Evolutionary conservation across 1,140 invertebrate species (phyloP).

Genomic region (Drosophila nigrodunni): DNA sequence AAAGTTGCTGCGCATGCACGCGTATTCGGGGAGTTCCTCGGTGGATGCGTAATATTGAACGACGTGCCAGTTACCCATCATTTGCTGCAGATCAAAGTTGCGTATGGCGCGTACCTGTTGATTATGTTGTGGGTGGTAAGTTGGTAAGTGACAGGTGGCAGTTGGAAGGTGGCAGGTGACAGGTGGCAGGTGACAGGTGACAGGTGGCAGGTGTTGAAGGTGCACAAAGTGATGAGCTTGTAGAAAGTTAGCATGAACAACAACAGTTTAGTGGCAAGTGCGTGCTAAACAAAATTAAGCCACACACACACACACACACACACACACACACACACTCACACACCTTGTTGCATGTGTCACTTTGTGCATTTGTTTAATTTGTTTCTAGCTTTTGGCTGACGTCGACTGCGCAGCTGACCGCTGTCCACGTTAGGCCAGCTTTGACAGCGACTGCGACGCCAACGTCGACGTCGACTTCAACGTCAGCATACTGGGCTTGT

Average conservation of each 20-base stretch:
- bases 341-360: conserved; percentile 35
- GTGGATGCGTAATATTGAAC: conserved; percentile 94
- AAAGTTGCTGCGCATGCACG: conserved; percentile 93
- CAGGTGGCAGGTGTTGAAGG: background rate
- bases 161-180: conserved; percentile 3
- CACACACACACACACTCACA: conserved; percentile 4
- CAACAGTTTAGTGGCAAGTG: conserved; percentile 14
- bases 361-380: conserved; percentile 46
- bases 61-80: conserved; percentile 92
- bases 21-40: conserved; percentile 92
- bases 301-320: conserved; percentile 11
- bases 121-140: background rate
- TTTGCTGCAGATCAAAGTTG: conserved; percentile 86
- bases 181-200: background rate
- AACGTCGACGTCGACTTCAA: background rate
- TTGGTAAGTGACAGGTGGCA: background rate
- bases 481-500: conserved; percentile 5
- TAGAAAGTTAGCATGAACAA: conserved; percentile 21
- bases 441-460: conserved; percentile 30
- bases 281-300: conserved; percentile 44
- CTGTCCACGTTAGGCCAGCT: conserved; percentile 54
- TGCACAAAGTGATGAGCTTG: conserved; percentile 16
- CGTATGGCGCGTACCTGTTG: conserved; percentile 85
- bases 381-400: conserved; percentile 32
- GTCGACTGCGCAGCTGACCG: conserved; percentile 42